Base-by-base conservation (phyloP, 30 jellyfish, hydroid and myxozoan genomes). In the Aurelia aurita region DNA sequence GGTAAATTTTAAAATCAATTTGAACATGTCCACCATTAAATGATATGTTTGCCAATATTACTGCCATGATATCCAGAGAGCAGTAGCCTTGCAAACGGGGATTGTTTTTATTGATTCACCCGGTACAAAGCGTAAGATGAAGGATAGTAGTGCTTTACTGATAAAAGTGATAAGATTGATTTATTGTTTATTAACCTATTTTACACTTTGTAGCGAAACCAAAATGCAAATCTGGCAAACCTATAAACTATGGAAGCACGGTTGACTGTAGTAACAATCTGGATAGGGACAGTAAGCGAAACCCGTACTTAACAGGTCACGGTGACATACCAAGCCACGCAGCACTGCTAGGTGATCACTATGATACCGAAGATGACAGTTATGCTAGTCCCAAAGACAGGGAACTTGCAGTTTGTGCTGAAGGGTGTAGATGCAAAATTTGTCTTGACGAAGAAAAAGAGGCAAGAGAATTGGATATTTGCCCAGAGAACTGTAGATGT, bases 401-500 rank as follows among this genome's bases (percentile, higher is more conserved):
- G 34, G 86, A 74, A 39, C 65, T 74, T 1, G 28, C 58, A n/a
- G 86, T 74, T 16, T 74, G 86, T 55, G 86, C 86, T 34, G 86
- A 55, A 39, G 51, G 51, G 2, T 39, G 51, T 39, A 39, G 51
- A 8, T 39, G 51, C 16, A 39, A 2, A 39, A 39, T 39, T 4
- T 39, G 51, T 39, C 51, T 39, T 39, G 51, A 39, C 51, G 51
- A 39, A 39, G 51, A 39, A 39, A 4, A 8, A 2, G 51, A 39
- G 51, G 51, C 51, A 39, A 39, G 51, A 39, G 51, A 39, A 15
- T 39, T 39, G 51, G 7, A 39, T 39, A 15, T 39, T 39, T 39
- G 51, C 51, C 51, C 51, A 39, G 51, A 39, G 62, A 74, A 74
- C 72, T 74, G 86, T 18, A 74, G 39, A 21, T 74, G 86, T 51